Evolutionary conservation across 1,140 invertebrate species (phyloP).

Genomic region (Ptiloglossa arizonensis): DNA sequence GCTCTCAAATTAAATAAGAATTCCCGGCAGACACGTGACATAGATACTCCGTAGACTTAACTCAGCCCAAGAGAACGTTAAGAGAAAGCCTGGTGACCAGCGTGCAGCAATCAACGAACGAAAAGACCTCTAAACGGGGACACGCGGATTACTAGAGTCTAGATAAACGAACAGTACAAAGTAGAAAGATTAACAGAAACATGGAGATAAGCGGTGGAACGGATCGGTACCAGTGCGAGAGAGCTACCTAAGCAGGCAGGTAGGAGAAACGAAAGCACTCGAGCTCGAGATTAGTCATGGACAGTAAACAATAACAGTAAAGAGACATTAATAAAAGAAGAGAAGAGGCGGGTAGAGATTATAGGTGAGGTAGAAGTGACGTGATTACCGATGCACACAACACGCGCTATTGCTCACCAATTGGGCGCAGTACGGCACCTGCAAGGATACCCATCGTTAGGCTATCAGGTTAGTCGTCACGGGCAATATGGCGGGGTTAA

Average conservation of each 20-base stretch:
- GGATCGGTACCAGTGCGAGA: neutral
- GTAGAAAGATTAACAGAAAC: conserved; percentile 1
- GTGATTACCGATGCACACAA: conserved; percentile 95
- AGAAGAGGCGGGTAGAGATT: conserved; percentile 74
- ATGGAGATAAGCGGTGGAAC: neutral
- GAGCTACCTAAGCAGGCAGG: conserved; percentile 30
- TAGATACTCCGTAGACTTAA: neutral
- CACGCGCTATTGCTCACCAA: conserved; percentile 95
- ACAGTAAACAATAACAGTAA: conserved; percentile 44
- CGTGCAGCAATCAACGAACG: conserved; percentile 54
- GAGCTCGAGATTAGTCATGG: conserved; percentile 69
- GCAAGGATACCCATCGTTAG: conserved; percentile 87
- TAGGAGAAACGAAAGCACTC: conserved; percentile 63
- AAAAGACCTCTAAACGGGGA: conserved; percentile 19
- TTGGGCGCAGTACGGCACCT: conserved; percentile 92
- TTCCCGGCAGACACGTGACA: conserved; percentile 1
- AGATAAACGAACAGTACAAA: conserved; percentile 3
- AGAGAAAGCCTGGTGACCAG: conserved; percentile 45
- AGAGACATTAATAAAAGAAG: conserved; percentile 57
- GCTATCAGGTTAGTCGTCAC: conserved; percentile 77
- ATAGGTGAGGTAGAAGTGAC: conserved; percentile 83
- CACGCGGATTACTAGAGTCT: conserved; percentile 5
- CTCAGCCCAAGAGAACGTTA: neutral
- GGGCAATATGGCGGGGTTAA: conserved; percentile 70
- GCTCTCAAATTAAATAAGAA: neutral